Base-by-base conservation (phyloP, 2,888 invertebrate genomes). In the Andrena praecox region DNA sequence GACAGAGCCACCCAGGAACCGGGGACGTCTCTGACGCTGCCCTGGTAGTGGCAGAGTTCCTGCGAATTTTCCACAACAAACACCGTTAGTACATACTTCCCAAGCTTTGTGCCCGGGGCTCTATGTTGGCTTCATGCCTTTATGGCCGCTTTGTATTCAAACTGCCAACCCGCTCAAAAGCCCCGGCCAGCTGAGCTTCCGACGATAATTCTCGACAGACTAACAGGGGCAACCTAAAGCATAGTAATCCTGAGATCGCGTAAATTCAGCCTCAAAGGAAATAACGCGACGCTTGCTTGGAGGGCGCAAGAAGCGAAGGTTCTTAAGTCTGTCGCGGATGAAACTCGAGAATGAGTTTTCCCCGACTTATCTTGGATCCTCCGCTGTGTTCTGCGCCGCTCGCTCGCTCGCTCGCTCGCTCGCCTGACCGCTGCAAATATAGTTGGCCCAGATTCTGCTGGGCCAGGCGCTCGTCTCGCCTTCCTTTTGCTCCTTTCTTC, bases 1-100 rank as follows among this genome's bases (percentile, higher is more conserved):
- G 98, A 98, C 68, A 98, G 92, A 0, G 98, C 98, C 72, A 96
- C 98, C 96, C 97, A 97, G 3, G 98, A 98, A 76, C 95, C 95
- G 1, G 95, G 95, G 86, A 95, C 95, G 78, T 96, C 96, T 83
- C 97, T 95, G 74, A 98, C 95, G 84, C 95, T 95, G 77, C 98
- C 98, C 90, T 96, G 95, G 92, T 97, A 97, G 92, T 97, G 97
- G 93, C 97, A 97, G 77, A 96, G 92, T 90, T 97, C 97, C 97
- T 97, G 94, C 16, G 94, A 94, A 62, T 69, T 66, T 52, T 50
- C 56, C 59, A 33, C 56, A 56, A 56, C 42, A 42, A 42, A 42
- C 16, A 42, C 42, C 42, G 42, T 42, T 16, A 42, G 42, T 42
- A 42, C 42, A 42, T 10, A 12, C 42, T 42, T 42, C 42, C 42